Conservation (phyloP, 2,888 invertebrate species). For the Busseola fusca region DNA sequence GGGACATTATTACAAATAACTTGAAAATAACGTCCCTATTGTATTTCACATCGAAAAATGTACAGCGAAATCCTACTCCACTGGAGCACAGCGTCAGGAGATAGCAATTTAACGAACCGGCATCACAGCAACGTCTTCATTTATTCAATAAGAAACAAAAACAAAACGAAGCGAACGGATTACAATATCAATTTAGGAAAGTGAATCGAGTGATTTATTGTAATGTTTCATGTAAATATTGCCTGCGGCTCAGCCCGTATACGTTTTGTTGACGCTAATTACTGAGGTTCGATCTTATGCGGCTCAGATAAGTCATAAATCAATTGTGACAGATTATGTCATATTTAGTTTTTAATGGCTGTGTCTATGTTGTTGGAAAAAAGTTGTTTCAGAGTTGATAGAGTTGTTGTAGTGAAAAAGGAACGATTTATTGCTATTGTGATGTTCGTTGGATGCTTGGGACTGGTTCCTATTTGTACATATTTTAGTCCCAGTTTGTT, state of each 20-base stretch:
- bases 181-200: constrained; percentile 89
- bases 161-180: constrained; percentile 80
- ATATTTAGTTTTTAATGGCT: constrained; percentile 59
- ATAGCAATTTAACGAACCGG: constrained; percentile 89
- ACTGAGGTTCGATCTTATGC: constrained; percentile 56
- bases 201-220: constrained; percentile 87
- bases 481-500: constrained; percentile 20
- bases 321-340: constrained; percentile 61
- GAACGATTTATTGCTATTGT: constrained; percentile 45
- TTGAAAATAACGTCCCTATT: background rate
- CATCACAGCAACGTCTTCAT: constrained; percentile 86
- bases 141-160: constrained; percentile 85
- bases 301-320: constrained; percentile 54
- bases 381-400: constrained; percentile 38
- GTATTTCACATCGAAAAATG: constrained; percentile 36
- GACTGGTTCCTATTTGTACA: constrained; percentile 22
- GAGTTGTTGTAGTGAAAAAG: constrained; percentile 38
- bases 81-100: constrained; percentile 70
- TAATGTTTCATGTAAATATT: constrained; percentile 82
- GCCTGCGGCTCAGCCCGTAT: constrained; percentile 63
- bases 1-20: background rate
- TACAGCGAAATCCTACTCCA: constrained; percentile 48
- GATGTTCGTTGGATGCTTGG: constrained; percentile 15
- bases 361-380: constrained; percentile 36
- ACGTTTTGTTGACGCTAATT: constrained; percentile 73